These are phyloP conservation scores for Drosophila equinoxialis DNA, from an alignment of 1,140 invertebrate species.

Conservation along the genomic window DNA sequence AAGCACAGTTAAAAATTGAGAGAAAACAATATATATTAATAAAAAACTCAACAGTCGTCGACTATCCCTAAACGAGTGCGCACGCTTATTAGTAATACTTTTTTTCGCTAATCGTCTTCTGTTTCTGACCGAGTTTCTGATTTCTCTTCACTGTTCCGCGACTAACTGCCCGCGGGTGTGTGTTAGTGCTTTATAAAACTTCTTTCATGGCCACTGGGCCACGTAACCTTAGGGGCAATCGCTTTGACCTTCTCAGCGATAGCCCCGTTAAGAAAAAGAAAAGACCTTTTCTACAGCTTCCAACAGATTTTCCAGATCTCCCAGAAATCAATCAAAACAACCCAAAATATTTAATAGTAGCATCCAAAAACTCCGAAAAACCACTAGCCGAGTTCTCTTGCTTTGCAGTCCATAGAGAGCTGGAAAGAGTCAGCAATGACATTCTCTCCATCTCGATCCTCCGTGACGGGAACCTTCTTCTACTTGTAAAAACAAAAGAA, in stretches of 20 bases:
- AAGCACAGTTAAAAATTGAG: too few species aligned
- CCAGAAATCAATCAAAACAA: constrained; percentile 10
- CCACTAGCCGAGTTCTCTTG: constrained; percentile 3
- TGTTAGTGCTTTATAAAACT: neutral
- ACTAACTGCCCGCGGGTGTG: too few species aligned
- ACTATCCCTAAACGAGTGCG: too few species aligned
- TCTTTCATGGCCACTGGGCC: constrained; percentile 10
- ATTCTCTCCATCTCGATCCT: constrained; percentile 13
- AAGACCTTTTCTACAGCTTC: constrained; percentile 15
- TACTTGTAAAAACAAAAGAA: constrained; percentile 6
- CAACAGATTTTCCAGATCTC: constrained; percentile 8
- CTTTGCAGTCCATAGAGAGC: constrained; percentile 4
- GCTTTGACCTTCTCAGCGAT: too few species aligned
- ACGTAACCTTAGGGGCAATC: constrained; percentile 3
- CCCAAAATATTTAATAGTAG: constrained; percentile 11
- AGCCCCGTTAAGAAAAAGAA: neutral
- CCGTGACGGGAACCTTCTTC: neutral
- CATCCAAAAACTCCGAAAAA: constrained; percentile 18
- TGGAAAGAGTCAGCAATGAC: constrained; percentile 13
- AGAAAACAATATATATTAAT: too few species aligned
- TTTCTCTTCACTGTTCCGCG: too few species aligned
- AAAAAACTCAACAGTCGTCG: too few species aligned
- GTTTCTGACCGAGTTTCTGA: too few species aligned
- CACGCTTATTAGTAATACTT: too few species aligned
- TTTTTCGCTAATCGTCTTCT: too few species aligned